A percentile compares a stretch with the other conserved stretches of the same genome.
Conservation (phyloP, 1,140 invertebrate genomes). For the Drosophila athabasca region DNA sequence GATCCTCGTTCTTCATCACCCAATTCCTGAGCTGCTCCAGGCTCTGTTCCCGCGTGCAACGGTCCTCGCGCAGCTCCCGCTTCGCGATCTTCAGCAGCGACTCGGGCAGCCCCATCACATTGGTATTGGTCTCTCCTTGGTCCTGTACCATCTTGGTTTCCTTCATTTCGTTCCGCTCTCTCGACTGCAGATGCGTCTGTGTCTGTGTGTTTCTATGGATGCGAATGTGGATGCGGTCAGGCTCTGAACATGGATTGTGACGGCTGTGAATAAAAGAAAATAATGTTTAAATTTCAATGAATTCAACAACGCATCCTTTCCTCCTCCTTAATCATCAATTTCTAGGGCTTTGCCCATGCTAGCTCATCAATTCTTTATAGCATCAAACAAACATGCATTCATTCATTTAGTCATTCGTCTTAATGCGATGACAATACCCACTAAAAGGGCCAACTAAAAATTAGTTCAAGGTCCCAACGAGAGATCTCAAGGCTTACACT, state of each 20-base stretch:
- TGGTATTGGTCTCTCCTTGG: constrained; percentile 14
- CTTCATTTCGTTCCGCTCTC: constrained; percentile 42
- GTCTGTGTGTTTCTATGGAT: background rate
- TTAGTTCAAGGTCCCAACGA: constrained; percentile 60
- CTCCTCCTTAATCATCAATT: too few species aligned
- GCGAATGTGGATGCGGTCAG: constrained; percentile 8
- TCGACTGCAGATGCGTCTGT: background rate
- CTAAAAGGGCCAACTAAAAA: constrained; percentile 32
- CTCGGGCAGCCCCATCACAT: constrained; percentile 80
- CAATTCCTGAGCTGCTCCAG: constrained; percentile 87
- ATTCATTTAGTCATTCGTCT: constrained; percentile 8
- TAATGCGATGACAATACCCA: constrained; percentile 9
- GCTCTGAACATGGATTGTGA: constrained; percentile 25
- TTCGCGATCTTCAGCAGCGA: constrained; percentile 85
- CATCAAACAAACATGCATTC: background rate
- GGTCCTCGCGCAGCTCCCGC: constrained; percentile 87
- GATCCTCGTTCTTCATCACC: constrained; percentile 88
- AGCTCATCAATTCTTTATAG: background rate
- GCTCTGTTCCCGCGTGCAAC: constrained; percentile 85
- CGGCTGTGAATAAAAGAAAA: constrained; percentile 2
- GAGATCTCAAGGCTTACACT: constrained; percentile 48
- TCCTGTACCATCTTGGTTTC: constrained; percentile 56
- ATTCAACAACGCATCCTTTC: too few species aligned
- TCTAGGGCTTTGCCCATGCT: background rate
- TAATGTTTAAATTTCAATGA: too few species aligned